Evolutionary conservation across 2,797 vertebrate species (phyloP), one percentile per base, ranked within the genome.

Genomic region (Moxostoma hubbsi): DNA sequence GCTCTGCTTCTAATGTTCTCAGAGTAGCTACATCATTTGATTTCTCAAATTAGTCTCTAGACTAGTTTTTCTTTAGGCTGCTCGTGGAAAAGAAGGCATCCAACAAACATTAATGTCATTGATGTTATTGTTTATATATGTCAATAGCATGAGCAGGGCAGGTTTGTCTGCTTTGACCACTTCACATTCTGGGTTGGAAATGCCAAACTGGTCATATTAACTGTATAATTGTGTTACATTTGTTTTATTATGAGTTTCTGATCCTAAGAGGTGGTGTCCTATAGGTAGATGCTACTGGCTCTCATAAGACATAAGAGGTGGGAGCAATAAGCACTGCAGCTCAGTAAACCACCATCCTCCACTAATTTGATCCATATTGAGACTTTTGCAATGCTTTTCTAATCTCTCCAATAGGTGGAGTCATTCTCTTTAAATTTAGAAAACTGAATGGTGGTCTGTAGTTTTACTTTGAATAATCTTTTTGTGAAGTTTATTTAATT

Each of bases 141-240:
- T 73, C 36, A 79, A 68, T 61, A 99, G 97, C 97, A 94, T 0
- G 91, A 91, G 18, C 90, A 87, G 84, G 97, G 97, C 74, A 92
- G 83, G 16, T 97, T 98, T 88, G 85, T 99, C 87, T 94, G 95
- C 82, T 99, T 99, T 83, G 96, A 99, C 86, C 97, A 98, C 47
- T 86, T 99, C 85, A 98, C 97, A 1, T 98, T 99, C 91, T 99
- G 98, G 98, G 97, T 99, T 45, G 97, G 98, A 89, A 99, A 99
- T 80, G 98, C 98, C 83, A 99, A 99, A 88, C 97, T 99, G 95
- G 97, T 97, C 91, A 86, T 72, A 73, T 77, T 24, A 36, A 36
- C 36, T 5, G 2, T 0, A 4, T 5, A 5, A 47, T 12, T 45
- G 45, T 76, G 50, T 36, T 11, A 5, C 12, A 63, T 54, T 63